phyloP scores from a whole-genome alignment of 2,797 vertebrate genomes.

The Eutrigla gurnardus region DNA sequence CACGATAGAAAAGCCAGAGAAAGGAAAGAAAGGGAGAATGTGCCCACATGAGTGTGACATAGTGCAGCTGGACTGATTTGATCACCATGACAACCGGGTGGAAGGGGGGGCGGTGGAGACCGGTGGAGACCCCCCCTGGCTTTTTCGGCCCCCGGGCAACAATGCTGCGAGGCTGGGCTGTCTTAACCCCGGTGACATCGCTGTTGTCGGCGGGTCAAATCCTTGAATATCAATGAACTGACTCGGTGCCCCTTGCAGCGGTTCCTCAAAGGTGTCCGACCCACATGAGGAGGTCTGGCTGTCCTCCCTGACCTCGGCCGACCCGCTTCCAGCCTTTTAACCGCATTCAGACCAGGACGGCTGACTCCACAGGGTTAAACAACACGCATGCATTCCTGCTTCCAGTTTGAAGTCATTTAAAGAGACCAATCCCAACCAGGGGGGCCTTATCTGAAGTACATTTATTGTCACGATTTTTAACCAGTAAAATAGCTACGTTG shows the following conservation, averaged over 20 bases:
- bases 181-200: constrained; percentile 83
- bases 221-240: constrained; percentile 89
- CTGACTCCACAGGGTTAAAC: constrained; percentile 74
- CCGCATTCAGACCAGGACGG: constrained; percentile 61
- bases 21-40: constrained; percentile 76
- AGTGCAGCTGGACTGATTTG: constrained; percentile 76
- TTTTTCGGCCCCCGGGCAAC: constrained; percentile 63
- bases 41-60: constrained; percentile 81
- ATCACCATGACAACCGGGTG: constrained; percentile 81
- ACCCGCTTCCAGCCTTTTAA: constrained; percentile 76
- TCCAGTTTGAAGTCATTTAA: constrained; percentile 35
- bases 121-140: constrained; percentile 60
- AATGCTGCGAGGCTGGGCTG: constrained; percentile 78
- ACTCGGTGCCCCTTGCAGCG: constrained; percentile 79
- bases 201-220: constrained; percentile 88
- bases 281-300: constrained; percentile 77
- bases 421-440: constrained; percentile 5
- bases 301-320: constrained; percentile 82
- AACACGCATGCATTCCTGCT: constrained; percentile 62
- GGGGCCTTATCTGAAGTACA: neutral
- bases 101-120: constrained; percentile 36
- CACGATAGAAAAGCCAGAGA: constrained; percentile 65
- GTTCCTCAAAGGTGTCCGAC: constrained; percentile 78
- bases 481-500: neutral
- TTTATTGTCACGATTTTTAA: neutral